Base-by-base conservation (phyloP, 2,113 vertebrate species). In the Oryzias woworae region DNA sequence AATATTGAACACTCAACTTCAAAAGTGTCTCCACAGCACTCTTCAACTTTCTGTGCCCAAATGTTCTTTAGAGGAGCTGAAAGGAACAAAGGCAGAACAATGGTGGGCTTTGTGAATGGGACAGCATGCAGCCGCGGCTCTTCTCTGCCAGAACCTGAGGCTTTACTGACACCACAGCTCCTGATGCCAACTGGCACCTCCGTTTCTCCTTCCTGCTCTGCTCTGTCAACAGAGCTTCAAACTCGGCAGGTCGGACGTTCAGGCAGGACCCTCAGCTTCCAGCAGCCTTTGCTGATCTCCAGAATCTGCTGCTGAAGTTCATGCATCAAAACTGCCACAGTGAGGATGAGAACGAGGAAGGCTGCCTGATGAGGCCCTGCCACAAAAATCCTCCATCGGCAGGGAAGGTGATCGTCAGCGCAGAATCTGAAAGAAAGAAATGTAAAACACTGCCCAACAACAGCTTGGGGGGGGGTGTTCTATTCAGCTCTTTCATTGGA, bases 131-230 rank as follows among this genome's bases (percentile, higher is more conserved):
- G 63, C 64, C 54, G 71, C 66, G 55, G 75, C 43, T 69, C 63
- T 66, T 58, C 78, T 45, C 49, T 69, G 69, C 64, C 76, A 48
- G 69, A 71, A 76, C 82, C 60, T 53, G 59, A 66, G 51, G 68
- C 64, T 78, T 88, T 87, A 81, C 84, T 80, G 70, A 55, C 13
- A n/a, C 50, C 72, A 66, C 28, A 49, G 70, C 46, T 78, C 58
- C 65, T 43, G 10, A 49, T 84, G 85, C 84, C 87, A 91, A 84
- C 74, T 83, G 83, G 85, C 75, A 82, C 82, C 85, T 80, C 86
- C 80, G 55, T 66, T 73, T 72, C 62, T 26, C 69, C 63, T 83
- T 82, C 82, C 76, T 83, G 73, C 86, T 87, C 80, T 86, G n/a
- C 24, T 77, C 68, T 83, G 80, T 85, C 82, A 79, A 80, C 88